These are phyloP conservation scores for Alaudala cheleensis DNA, from an alignment of 2,113 vertebrate genomes.

Conservation along the genomic window DNA sequence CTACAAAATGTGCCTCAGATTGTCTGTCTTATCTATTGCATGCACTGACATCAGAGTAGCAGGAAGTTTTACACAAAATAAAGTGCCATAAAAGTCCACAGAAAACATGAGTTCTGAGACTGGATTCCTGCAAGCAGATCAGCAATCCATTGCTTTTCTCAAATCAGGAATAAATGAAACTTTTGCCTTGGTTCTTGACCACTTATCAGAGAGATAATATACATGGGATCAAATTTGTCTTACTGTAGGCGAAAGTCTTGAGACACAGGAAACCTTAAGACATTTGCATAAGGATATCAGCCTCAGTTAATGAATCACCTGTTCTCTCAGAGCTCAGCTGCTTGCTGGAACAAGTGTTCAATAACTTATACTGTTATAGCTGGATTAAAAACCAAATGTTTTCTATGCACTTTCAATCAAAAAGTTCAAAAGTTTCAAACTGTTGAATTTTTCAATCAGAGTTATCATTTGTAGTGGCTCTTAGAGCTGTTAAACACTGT, in stretches of 20 bases:
- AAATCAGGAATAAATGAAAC: background rate
- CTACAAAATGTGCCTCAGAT: background rate
- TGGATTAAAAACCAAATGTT: background rate
- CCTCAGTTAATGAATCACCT: background rate
- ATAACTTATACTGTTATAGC: background rate
- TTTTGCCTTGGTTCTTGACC: background rate
- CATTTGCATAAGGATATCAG: background rate
- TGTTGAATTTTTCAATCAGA: background rate
- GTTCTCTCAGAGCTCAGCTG: background rate
- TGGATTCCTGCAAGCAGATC: background rate
- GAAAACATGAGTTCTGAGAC: accelerated
- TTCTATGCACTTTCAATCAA: background rate
- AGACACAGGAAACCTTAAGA: background rate
- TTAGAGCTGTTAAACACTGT: background rate
- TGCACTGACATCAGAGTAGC: background rate
- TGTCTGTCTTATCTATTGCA: background rate
- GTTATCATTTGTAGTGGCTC: background rate
- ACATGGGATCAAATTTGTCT: accelerated
- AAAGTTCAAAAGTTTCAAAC: background rate
- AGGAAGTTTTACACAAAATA: background rate
- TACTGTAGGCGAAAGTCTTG: background rate
- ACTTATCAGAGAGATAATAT: background rate
- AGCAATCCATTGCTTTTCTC: background rate
- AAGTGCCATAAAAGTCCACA: background rate
- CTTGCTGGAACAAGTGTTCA: background rate